These are phyloP conservation scores for Harpagoxenus sublaevis DNA, from an alignment of 2,888 invertebrate genomes.

Conservation along the genomic window DNA sequence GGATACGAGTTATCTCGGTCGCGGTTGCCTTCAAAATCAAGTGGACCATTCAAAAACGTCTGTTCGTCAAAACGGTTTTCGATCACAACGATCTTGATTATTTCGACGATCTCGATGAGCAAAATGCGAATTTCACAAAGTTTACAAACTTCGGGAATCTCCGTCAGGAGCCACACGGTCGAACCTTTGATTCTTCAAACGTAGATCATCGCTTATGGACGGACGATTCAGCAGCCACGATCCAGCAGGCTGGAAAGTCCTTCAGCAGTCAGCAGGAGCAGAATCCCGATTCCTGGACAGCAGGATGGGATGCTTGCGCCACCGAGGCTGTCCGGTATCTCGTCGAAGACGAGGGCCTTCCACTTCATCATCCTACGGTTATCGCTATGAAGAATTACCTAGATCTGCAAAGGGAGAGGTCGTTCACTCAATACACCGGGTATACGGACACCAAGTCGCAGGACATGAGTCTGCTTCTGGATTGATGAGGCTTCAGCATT, in stretches of 20 bases:
- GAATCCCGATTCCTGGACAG: slow-evolving; percentile 74
- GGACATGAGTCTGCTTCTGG: slow-evolving; percentile 32
- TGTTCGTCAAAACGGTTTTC: slow-evolving; percentile 15
- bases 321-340: slow-evolving; percentile 82
- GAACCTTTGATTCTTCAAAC: slow-evolving; percentile 31
- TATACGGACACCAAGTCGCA: slow-evolving; percentile 66
- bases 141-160: slow-evolving; percentile 30
- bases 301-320: slow-evolving; percentile 83
- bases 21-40: slow-evolving; percentile 48
- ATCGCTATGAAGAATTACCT: slow-evolving; percentile 82
- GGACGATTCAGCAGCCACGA: slow-evolving; percentile 32
- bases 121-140: slow-evolving; percentile 1
- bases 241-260: slow-evolving; percentile 13
- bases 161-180: slow-evolving; percentile 19
- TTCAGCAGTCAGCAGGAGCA: slow-evolving; percentile 38
- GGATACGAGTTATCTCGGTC: slow-evolving; percentile 65
- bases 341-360: slow-evolving; percentile 82
- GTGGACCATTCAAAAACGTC: slow-evolving; percentile 27
- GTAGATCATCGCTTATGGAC: slow-evolving; percentile 60
- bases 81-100: background rate
- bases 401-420: slow-evolving; percentile 79
- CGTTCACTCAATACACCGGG: slow-evolving; percentile 75
- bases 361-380: slow-evolving; percentile 82
- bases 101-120: slow-evolving; percentile 29
- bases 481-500: slow-evolving; percentile 31